Evolutionary conservation across 2,888 invertebrate species (phyloP), one percentile per base, ranked within the genome.

Genomic region (Malthinus seriepunctatus): DNA sequence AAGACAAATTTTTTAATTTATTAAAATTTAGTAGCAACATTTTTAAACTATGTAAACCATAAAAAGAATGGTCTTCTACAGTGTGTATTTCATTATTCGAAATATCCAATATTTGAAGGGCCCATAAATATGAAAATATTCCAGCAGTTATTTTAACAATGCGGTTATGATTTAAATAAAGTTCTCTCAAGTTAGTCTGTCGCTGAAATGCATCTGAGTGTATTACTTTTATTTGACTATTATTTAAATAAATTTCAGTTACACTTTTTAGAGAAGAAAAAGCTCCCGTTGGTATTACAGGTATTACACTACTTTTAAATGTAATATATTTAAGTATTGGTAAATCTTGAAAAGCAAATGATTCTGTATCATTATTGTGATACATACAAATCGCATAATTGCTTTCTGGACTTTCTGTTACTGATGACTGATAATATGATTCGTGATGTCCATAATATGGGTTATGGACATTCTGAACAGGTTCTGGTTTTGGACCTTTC

Each of bases 151-250:
- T 31, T 11, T 66, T 63, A 4, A 12, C 57, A 31, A 76, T 69
- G 6, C 57, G 53, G 58, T 76, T 76, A 38, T 67, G 56, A 51
- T 67, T 60, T n/a, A 77, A 63, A 57, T 73, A 69, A 8, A 77
- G 57, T 11, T 52, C 37, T 42, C 61, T 51, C 32, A 77, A 59
- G 23, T 63, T 66, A 3, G 47, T 58, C 11, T 76, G 61, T 5
- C 75, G 75, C 8, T 66, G 63, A 42, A 78, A 76, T 0, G 76
- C 71, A 5, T 60, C 61, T 3, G 42, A n/a, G 11, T 71, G 69
- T 4, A 77, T 70, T 5, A 64, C 66, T 32, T 65, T 59, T 31
- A 78, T 73, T 15, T 15, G 39, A 9, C 39, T 15, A 23, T 42
- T 4, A n/a, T 42, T 42, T 14, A 42, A n/a, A 9, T 15, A 42